Base-by-base conservation (phyloP, 2,113 vertebrate species). In the Vidua chalybeata region DNA sequence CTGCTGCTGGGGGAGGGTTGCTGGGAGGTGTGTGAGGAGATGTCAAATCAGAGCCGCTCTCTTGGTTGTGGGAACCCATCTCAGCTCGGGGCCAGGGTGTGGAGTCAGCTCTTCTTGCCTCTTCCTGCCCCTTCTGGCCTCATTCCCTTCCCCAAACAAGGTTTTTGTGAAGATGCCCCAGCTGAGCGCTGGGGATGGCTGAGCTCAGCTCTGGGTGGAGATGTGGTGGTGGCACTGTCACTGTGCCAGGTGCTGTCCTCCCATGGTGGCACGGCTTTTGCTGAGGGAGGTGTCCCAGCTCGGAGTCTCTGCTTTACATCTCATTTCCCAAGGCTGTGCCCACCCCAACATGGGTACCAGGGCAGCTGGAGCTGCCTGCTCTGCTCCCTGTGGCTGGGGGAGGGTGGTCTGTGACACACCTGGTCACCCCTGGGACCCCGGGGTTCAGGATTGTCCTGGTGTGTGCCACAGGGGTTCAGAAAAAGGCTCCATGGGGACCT, bases 101-200 rank as follows among this genome's bases (percentile, higher is more conserved):
- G 94, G 83, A 85, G 41, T 54, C 55, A 13, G 48, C 68, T 93
- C 9, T 0, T 55, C 91, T 76, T 96, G 96, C 94, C 94, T 92
- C 55, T 77, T 92, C 95, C 95, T 95, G 96, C 94, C 92, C 59
- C 54, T 96, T 39, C 90, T 93, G 93, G 82, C 87, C 52, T 63
- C 3, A 0, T 72, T 88, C 76, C 88, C 77, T 89, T 74, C 86
- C 90, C 86, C 62, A 80, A 79, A 79, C 35, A 41, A 90, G 66
- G 63, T 16, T 86, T 84, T 73, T 28, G 58, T 77, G 83, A 22
- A 82, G 61, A 59, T 71, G 22, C 5, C 37, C 51, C 64, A 84
- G 82, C 84, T 6, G 28, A 49, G 79, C 0, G 0, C 77, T 69
- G 84, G 72, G 11, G 52, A 55, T n/a, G 84, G 49, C 68, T 81